phyloP scores from a whole-genome alignment of 35 echinoderm and acorn worm species.

The Heliocidaris tuberculata region DNA sequence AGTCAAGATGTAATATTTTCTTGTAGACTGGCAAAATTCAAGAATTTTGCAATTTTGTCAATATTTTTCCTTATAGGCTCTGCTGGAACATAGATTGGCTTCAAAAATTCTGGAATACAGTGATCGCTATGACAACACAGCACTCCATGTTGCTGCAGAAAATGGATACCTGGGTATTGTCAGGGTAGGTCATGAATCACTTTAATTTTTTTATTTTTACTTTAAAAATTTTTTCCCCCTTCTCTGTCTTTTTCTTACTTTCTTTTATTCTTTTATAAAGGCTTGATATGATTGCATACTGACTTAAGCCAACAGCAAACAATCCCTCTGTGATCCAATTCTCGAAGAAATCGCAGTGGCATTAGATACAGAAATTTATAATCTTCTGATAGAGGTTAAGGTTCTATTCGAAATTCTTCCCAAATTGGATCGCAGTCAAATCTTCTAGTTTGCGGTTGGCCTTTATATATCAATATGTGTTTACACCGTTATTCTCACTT shows the following conservation, averaged over 20 bases:
- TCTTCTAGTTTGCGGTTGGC: too few relatives aligned
- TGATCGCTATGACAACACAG: slow-evolving; percentile 90
- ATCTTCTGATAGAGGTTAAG: too few relatives aligned
- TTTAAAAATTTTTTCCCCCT: background rate
- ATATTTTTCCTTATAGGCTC: slow-evolving; percentile 53
- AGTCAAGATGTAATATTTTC: too few relatives aligned
- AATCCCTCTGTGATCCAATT: too few relatives aligned
- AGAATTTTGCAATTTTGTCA: background rate
- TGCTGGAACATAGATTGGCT: slow-evolving; percentile 70
- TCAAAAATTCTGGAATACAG: slow-evolving; percentile 70
- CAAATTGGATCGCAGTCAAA: too few relatives aligned
- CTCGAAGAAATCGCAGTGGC: too few relatives aligned
- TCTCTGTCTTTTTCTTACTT: background rate
- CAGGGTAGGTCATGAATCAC: slow-evolving; percentile 59
- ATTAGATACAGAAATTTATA: too few relatives aligned
- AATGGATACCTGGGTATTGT: slow-evolving; percentile 80
- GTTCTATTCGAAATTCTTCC: too few relatives aligned
- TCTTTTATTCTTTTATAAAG: background rate
- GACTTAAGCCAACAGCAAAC: background rate
- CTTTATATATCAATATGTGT: too few relatives aligned
- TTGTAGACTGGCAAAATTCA: too few relatives aligned
- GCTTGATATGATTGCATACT: too few relatives aligned
- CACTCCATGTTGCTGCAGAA: slow-evolving; percentile 85
- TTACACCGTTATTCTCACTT: too few relatives aligned
- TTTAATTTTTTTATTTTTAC: background rate